Percentiles rank a stretch among this genome's conserved stretches.
These are phyloP conservation scores for Hymenochirus boettgeri DNA, from an alignment of 2,113 vertebrate genomes.

Conservation along the genomic window DNA sequence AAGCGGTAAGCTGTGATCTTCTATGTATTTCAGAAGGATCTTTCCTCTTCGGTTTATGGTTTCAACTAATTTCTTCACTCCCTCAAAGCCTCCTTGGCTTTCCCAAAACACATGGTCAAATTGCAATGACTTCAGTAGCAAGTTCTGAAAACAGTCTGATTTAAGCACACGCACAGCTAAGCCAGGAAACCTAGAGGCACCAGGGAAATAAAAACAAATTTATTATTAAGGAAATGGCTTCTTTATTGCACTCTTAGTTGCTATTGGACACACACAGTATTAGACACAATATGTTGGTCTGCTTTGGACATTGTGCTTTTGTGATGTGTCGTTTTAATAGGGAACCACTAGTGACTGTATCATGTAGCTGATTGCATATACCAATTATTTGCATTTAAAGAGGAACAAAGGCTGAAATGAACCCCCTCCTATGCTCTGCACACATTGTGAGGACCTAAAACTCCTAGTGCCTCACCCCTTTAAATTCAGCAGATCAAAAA, in stretches of 20 bases:
- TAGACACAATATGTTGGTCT: too few relatives aligned
- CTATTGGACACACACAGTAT: too few relatives aligned
- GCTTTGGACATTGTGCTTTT: too few relatives aligned
- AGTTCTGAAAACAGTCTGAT: conserved; percentile 73
- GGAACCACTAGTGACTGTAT: too few relatives aligned
- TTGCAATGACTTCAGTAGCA: conserved; percentile 73
- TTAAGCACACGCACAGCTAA: conserved; percentile 61
- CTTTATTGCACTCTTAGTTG: neutral
- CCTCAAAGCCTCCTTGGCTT: conserved; percentile 60
- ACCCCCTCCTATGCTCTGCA: too few relatives aligned
- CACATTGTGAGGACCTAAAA: too few relatives aligned
- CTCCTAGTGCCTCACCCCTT: too few relatives aligned
- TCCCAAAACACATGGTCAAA: conserved; percentile 80
- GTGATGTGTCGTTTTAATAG: too few relatives aligned
- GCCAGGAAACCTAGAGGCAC: conserved; percentile 70
- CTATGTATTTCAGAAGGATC: conserved; percentile 70
- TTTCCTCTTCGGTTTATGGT: conserved; percentile 66
- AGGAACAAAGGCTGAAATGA: too few relatives aligned
- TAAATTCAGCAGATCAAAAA: too few relatives aligned
- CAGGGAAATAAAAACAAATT: neutral
- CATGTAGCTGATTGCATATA: too few relatives aligned
- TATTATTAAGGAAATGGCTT: neutral
- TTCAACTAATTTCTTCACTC: conserved; percentile 62
- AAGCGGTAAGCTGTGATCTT: conserved; percentile 57
- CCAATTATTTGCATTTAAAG: too few relatives aligned